Base-by-base conservation (phyloP, 2,888 invertebrate genomes). In the Danaus chrysippus region DNA sequence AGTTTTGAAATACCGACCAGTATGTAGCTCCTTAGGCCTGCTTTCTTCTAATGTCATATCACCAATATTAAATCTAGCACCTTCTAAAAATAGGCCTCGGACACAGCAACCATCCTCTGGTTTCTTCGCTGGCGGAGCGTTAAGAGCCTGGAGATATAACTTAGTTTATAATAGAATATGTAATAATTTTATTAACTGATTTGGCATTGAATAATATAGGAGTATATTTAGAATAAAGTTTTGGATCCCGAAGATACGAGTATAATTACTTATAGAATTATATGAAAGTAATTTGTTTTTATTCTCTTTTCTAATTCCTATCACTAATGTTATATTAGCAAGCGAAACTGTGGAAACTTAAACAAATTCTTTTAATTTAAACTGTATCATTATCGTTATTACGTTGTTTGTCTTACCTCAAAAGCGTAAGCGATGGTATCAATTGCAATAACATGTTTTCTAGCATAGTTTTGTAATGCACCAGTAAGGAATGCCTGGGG, bases 401-500 rank as follows among this genome's bases (percentile, higher is more conserved):
- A 23, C 23, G 23, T 5, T 5, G 6, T 34, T 34, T 34, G 23
- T 34, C 23, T 34, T 34, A 67, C 94, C 88, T 92, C 85, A 76
- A 93, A 94, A 3, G 86, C 79, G 73, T 94, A 95, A 8, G 89
- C 85, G 5, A 94, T 92, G 0, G 93, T 92, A 76, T 96, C 96
- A 46, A 96, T 96, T 3, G 96, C 95, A 6, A 96, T 92, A 23
- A 94, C 90, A 74, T 95, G 93, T 77, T 94, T 95, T 70, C 96
- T 91, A 3, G 96, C 96, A 81, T 93, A 96, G 86, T 96, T 96
- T 87, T 96, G 96, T 74, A 96, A 87, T 0, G 95, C 95, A 17
- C 95, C 96, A 0, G 96, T 96, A 68, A 96, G 91, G 86, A 96
- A 96, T 1, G 96, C 96, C 80, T 96, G 96, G 0, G 96, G 96